Evolutionary conservation across 2,113 vertebrate genomes (phyloP).

Genomic region (Nothobranchius furzeri): DNA sequence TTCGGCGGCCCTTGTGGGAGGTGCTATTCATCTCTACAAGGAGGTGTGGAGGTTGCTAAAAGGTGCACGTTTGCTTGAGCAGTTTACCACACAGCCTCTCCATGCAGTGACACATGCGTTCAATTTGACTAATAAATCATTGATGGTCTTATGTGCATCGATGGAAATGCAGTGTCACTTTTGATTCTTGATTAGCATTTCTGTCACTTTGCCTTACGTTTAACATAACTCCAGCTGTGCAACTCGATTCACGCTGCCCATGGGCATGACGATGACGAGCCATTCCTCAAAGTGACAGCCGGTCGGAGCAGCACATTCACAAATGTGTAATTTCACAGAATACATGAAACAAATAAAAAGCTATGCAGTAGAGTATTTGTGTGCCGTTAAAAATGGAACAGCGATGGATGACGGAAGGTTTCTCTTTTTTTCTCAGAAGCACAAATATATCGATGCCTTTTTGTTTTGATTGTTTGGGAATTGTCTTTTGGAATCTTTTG

Average conservation of each 20-base stretch:
- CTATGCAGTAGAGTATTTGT: background rate
- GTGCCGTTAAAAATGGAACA: conserved; percentile 2
- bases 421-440: background rate
- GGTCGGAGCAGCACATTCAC: conserved; percentile 44
- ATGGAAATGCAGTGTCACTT: conserved; percentile 62
- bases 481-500: background rate
- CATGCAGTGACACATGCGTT: conserved; percentile 59
- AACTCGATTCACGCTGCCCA: conserved; percentile 68
- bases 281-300: conserved; percentile 73
- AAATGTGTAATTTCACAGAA: conserved; percentile 52
- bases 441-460: background rate
- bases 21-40: conserved; percentile 28
- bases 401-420: background rate
- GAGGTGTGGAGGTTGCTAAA: conserved; percentile 38
- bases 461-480: background rate
- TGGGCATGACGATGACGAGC: conserved; percentile 68
- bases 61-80: conserved; percentile 58
- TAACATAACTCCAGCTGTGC: conserved; percentile 79
- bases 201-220: conserved; percentile 76
- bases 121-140: conserved; percentile 74
- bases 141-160: conserved; percentile 57
- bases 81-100: conserved; percentile 69
- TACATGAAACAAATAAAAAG: conserved; percentile 34
- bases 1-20: conserved; percentile 25
- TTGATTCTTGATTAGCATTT: conserved; percentile 72